phyloP scores from a whole-genome alignment of 2,113 vertebrate genomes.

The Turnix velox region DNA sequence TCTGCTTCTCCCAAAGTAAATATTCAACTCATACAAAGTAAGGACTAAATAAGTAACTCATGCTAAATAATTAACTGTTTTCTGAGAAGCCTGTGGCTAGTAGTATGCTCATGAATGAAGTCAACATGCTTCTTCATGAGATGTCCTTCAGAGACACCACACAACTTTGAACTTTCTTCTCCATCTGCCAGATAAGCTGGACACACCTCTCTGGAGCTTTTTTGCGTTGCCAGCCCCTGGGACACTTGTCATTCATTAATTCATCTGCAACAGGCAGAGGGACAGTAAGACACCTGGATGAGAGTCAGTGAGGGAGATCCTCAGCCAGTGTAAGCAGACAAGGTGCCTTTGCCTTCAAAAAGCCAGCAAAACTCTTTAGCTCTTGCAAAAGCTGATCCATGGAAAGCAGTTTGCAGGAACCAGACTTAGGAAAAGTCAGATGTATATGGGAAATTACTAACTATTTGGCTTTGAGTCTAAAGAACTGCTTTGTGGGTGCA shows the following conservation, averaged over 20 bases:
- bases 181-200: neutral
- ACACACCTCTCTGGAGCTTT: neutral
- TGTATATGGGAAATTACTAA: neutral
- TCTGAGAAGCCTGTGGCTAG: neutral
- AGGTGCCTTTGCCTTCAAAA: neutral
- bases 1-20: neutral
- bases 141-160: fast-evolving
- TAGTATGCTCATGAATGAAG: neutral
- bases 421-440: neutral
- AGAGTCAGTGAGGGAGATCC: neutral
- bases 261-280: neutral
- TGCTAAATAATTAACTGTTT: neutral
- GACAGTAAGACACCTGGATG: neutral
- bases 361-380: neutral
- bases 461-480: fast-evolving
- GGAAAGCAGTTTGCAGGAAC: neutral
- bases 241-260: neutral
- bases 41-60: neutral
- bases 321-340: fast-evolving
- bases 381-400: fast-evolving
- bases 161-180: neutral
- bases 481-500: neutral
- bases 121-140: neutral
- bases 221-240: neutral
- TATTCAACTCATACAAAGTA: neutral